These are phyloP conservation scores for Chaetodon trifascialis DNA, from an alignment of 2,113 vertebrate genomes.

Conservation along the genomic window DNA sequence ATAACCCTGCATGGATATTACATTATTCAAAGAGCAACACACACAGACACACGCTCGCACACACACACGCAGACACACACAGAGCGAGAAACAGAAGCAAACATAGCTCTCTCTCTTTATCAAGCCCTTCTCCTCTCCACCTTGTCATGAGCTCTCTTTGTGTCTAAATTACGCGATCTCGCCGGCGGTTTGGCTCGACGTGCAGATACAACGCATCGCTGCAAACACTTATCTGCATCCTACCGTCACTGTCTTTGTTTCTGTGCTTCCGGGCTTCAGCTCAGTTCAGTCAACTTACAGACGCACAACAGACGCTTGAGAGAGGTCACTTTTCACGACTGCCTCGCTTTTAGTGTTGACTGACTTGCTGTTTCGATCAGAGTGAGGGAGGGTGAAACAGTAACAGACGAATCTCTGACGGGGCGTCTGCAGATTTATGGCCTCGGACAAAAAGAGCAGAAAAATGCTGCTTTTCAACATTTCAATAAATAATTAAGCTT, in stretches of 20 bases:
- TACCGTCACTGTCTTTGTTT: not conserved
- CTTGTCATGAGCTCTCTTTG: constrained; percentile 32
- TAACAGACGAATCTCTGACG: constrained; percentile 10
- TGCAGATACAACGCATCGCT: not conserved
- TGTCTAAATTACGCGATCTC: not conserved
- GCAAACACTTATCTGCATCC: not conserved
- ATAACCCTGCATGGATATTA: constrained; percentile 69
- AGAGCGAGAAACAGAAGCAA: no score
- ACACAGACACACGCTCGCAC: not conserved
- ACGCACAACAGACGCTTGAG: not conserved
- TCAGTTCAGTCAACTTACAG: not conserved
- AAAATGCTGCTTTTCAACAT: constrained; percentile 34
- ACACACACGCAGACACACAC: no score
- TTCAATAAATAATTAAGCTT: constrained; percentile 62
- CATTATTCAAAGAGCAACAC: constrained; percentile 67
- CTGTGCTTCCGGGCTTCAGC: not conserved
- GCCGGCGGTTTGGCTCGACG: not conserved
- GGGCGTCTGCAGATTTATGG: constrained; percentile 46
- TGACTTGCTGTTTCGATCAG: no score
- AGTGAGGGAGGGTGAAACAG: not conserved
- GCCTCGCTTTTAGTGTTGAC: no score
- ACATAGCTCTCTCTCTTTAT: not conserved
- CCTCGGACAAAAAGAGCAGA: not conserved
- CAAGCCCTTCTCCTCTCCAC: not conserved
- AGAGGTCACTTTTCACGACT: not conserved